Evolutionary conservation across 2,888 invertebrate genomes (phyloP).

Genomic region (Eupithecia vulgata): DNA sequence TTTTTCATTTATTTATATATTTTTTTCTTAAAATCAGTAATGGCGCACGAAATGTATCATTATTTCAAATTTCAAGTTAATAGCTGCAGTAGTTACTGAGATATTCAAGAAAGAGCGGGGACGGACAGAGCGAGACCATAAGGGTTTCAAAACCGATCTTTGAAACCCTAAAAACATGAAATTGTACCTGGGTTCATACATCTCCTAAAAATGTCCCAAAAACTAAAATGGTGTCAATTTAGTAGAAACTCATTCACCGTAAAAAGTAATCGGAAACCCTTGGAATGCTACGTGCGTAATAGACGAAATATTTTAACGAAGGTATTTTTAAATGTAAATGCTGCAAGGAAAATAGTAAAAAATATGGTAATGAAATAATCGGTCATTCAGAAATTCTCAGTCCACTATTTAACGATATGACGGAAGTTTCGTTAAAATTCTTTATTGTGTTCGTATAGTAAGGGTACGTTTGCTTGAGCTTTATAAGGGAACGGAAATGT

Average conservation of each 20-base stretch:
- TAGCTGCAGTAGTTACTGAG: too few relatives aligned
- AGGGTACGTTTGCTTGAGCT: not conserved
- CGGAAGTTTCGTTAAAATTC: slow-evolving; percentile 79
- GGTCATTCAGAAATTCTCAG: slow-evolving; percentile 1
- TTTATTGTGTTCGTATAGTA: slow-evolving; percentile 23
- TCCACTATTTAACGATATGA: slow-evolving; percentile 31
- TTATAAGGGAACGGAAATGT: not conserved
- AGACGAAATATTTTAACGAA: slow-evolving; percentile 78
- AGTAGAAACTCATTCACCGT: slow-evolving; percentile 59
- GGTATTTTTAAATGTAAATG: slow-evolving; percentile 61
- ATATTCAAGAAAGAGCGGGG: too few relatives aligned
- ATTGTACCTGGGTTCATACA: not conserved
- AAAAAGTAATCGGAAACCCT: slow-evolving; percentile 57
- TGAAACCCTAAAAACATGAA: too few relatives aligned
- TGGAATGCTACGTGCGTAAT: slow-evolving; percentile 66
- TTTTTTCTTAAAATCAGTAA: too few relatives aligned
- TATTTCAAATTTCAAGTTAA: too few relatives aligned
- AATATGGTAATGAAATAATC: slow-evolving; percentile 32
- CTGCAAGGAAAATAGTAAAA: slow-evolving; percentile 52
- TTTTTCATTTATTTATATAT: too few relatives aligned
- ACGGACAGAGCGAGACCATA: too few relatives aligned
- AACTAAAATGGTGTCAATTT: slow-evolving; percentile 44
- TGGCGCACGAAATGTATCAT: too few relatives aligned
- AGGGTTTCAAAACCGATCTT: too few relatives aligned
- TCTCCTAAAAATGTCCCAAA: not conserved